Base-by-base conservation (phyloP, 2,113 vertebrate genomes). In the Mormyrus iriodes region DNA sequence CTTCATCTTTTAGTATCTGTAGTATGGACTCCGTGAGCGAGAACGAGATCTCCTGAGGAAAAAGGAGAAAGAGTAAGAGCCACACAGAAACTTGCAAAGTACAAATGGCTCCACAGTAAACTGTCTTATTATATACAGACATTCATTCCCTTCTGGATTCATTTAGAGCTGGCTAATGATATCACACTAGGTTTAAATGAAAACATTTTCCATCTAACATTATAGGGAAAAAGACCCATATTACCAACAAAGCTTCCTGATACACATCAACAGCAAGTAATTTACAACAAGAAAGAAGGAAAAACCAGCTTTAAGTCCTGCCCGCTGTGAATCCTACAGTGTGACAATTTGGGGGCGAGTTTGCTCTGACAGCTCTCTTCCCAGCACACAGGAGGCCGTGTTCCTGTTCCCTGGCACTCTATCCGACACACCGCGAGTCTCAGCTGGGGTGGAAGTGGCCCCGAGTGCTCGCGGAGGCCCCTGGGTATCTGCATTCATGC, bases 21-120 rank as follows among this genome's bases (percentile, higher is more conserved):
- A 93, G 90, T 93, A 90, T 4, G 96, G 96, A 92, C 96, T 96
- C 88, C 95, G 91, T 3, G 95, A 96, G 3, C 94, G 92, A 5
- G 95, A 95, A 31, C 92, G 92, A 0, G 96, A 96, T 89, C 94
- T 94, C 92, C 95, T 95, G 88, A 4, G 42, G 31, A 69, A 13
- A 27, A 31, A 42, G 52, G 52, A 10, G 21, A 52, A 4, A 52
- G 7, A 42, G 82, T n/a, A 69, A 76, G 44, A 42, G 21, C 27
- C 3, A 42, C 9, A 90, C 21, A 89, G 48, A 85, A 24, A 69
- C 5, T 46, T 51, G n/a, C 21, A 42, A 21, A 86, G 27, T 31
- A 31, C 82, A 27, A 55, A 53, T n/a, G 31, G 4, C 12, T 44
- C 21, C 52, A 21, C 5, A 44, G 27, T 17, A 61, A 19, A n/a